These are phyloP conservation scores for Gymnarchus niloticus DNA, from an alignment of 2,113 vertebrate genomes.

Conservation along the genomic window DNA sequence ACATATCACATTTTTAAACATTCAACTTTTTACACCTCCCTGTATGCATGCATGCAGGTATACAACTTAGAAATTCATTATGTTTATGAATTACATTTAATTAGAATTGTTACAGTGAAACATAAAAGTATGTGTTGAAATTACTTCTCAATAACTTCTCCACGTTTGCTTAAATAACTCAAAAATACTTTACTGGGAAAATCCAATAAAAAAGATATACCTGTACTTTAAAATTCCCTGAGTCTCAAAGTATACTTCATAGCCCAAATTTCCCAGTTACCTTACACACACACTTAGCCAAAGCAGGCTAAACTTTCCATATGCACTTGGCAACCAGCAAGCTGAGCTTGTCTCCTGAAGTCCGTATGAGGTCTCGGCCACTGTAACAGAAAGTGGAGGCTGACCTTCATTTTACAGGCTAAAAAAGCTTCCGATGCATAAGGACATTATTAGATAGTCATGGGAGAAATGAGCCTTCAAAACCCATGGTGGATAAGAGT, in stretches of 20 bases:
- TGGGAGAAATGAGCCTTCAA: too few species aligned
- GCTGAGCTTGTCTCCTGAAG: conserved; percentile 52
- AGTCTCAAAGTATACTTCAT: conserved; percentile 25
- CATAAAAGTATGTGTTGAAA: not conserved
- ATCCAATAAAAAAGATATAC: not conserved
- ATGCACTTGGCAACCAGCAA: conserved; percentile 63
- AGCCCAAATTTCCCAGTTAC: conserved; percentile 40
- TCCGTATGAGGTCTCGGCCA: conserved; percentile 61
- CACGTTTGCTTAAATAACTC: not conserved
- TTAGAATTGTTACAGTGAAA: not conserved
- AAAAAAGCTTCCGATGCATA: too few species aligned
- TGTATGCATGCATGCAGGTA: not conserved
- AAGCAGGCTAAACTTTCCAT: conserved; percentile 49
- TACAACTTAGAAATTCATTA: not conserved
- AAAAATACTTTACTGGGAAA: not conserved
- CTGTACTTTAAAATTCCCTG: not conserved
- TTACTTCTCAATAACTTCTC: not conserved
- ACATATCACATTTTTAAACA: not conserved
- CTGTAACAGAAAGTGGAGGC: conserved; percentile 36
- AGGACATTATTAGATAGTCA: too few species aligned
- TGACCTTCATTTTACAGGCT: not conserved
- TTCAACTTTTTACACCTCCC: not conserved
- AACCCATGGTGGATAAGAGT: too few species aligned
- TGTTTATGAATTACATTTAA: not conserved
- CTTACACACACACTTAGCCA: conserved; percentile 54